Evolutionary conservation across 2,113 vertebrate species (phyloP).

Genomic region (Ophiodon elongatus): DNA sequence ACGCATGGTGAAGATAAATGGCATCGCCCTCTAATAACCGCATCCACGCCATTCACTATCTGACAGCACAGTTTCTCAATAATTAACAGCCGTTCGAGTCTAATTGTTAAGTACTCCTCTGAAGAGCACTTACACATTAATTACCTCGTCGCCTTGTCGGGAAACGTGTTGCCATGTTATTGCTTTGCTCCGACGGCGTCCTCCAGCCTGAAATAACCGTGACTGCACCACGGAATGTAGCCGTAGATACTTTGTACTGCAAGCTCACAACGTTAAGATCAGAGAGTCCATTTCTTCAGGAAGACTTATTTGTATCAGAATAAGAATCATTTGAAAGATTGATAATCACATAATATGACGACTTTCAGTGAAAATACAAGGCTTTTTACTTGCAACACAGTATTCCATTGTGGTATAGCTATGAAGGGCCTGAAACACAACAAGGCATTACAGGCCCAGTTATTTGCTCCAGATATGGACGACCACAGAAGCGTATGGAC

Average conservation of each 20-base stretch:
- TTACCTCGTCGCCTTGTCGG: constrained; percentile 23
- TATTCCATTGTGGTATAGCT: background rate
- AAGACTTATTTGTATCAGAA: background rate
- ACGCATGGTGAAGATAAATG: constrained; percentile 34
- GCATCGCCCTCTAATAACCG: constrained; percentile 2
- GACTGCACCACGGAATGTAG: background rate
- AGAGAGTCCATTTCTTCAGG: background rate
- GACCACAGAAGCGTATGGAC: background rate
- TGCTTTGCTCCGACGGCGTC: background rate
- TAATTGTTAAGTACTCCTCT: constrained; percentile 34
- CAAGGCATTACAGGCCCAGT: background rate
- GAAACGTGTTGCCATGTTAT: background rate
- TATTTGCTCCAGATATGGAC: background rate
- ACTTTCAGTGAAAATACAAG: background rate
- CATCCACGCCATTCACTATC: constrained; percentile 16
- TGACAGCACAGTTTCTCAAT: constrained; percentile 31
- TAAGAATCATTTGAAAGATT: background rate
- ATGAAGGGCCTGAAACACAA: background rate
- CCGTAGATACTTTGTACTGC: background rate
- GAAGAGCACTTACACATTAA: constrained; percentile 30
- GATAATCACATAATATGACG: background rate
- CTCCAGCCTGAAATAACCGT: background rate
- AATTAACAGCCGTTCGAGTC: constrained; percentile 46
- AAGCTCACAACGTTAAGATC: background rate
- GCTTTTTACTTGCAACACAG: background rate